Percentiles rank a stretch among this genome's conserved stretches.
Conservation (phyloP, 2,888 invertebrate genomes). For the Ornithoptera alexandrae region DNA sequence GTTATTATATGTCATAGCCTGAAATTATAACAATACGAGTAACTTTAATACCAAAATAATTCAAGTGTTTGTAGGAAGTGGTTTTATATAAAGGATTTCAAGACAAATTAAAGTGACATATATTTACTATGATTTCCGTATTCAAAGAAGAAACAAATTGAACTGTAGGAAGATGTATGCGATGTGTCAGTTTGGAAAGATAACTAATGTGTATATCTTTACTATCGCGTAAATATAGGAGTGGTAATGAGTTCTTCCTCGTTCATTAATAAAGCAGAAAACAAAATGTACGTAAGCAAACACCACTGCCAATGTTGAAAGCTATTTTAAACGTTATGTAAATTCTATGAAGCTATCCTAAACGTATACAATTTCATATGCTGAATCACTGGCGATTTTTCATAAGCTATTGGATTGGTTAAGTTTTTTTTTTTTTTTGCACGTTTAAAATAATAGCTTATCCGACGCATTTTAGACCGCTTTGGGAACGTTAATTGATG, state of each 20-base stretch:
- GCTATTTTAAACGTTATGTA: slow-evolving; percentile 1
- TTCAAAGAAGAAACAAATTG: too few relatives aligned
- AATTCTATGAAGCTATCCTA: slow-evolving; percentile 12
- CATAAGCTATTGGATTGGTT: slow-evolving; percentile 13
- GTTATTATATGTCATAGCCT: not conserved
- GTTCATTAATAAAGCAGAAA: not conserved
- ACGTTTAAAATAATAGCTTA: slow-evolving; percentile 3
- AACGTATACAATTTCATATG: slow-evolving; percentile 2
- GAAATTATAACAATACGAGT: not conserved
- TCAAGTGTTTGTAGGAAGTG: too few relatives aligned
- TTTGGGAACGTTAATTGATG: slow-evolving; percentile 21
- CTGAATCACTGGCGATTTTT: slow-evolving; percentile 16
- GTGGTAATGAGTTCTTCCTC: not conserved
- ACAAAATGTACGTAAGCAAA: not conserved
- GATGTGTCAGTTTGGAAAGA: not conserved
- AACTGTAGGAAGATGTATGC: not conserved
- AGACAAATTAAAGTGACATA: too few relatives aligned
- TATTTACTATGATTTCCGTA: too few relatives aligned
- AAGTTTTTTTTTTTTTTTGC: slow-evolving; percentile 6
- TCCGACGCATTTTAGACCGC: slow-evolving; percentile 8
- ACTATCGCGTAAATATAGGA: not conserved
- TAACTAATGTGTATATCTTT: too few relatives aligned
- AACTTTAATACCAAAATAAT: too few relatives aligned
- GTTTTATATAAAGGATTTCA: too few relatives aligned
- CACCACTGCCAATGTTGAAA: not conserved